These are phyloP conservation scores for Cygnus atratus DNA, from an alignment of 2,113 vertebrate species.

Conservation along the genomic window DNA sequence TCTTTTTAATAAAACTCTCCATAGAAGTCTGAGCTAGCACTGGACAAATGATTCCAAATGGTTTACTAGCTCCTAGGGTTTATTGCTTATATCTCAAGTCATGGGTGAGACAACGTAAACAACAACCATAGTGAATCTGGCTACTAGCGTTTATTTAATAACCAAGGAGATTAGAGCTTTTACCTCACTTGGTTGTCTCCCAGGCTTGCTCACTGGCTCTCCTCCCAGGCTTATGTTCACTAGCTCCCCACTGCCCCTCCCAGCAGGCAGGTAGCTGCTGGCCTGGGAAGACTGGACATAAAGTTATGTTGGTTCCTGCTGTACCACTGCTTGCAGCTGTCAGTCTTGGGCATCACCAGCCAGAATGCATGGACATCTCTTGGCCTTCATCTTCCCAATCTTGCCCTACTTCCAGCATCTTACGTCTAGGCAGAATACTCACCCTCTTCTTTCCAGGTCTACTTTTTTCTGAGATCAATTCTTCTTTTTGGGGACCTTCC, in stretches of 20 bases:
- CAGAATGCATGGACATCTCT: background rate
- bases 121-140: background rate
- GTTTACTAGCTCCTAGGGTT: constrained; percentile 10
- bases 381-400: background rate
- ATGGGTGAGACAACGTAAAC: background rate
- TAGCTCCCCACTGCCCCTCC: background rate
- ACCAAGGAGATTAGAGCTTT: background rate
- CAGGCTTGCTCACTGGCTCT: background rate
- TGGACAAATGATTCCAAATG: constrained; percentile 5
- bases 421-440: background rate
- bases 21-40: constrained; percentile 19
- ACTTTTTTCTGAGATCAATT: background rate
- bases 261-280: background rate
- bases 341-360: fast-evolving
- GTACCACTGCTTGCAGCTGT: background rate
- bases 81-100: background rate
- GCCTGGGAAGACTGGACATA: background rate
- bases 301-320: background rate
- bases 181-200: background rate
- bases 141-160: background rate
- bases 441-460: fast-evolving
- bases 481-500: background rate
- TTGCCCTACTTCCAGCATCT: background rate
- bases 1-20: background rate
- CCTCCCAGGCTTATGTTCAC: background rate